Evolutionary conservation across 2,797 vertebrate species (phyloP), one percentile per base, ranked within the genome.

Genomic region (Danio aesculapii): DNA sequence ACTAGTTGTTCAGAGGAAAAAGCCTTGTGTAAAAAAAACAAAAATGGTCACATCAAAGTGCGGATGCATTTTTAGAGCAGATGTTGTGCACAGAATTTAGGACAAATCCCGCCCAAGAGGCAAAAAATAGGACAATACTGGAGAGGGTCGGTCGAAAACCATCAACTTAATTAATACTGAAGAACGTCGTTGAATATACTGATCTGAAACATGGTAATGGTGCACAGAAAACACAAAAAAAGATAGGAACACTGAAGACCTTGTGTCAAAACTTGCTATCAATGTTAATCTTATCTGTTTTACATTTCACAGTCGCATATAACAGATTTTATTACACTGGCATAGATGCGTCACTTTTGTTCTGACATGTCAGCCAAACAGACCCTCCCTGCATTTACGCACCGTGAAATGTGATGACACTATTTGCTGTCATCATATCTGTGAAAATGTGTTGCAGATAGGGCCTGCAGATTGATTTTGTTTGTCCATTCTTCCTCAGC

Each of bases 391-490:
- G n/a, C 52, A 77, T 82, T 71, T 66, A 43, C 44, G 57, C 69
- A 74, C 49, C 8, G 44, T 39, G 53, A 61, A 58, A 74, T 78
- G 17, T 77, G 67, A 87, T 84, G 64, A 81, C 50, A 82, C 50
- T 62, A 69, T 44, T 49, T 64, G 61, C 63, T 50, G 74, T 79
- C 63, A 62, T 79, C 70, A 79, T 83, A 57, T 78, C 77, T 57
- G 46, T 63, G 43, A 63, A 77, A 66, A 76, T 78, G 66, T 82
- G 70, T 72, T 61, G 75, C 69, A 69, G 71, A 86, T 81, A 77
- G 55, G 74, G 77, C 73, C 77, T 72, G 50, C 44, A 55, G 19
- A 61, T 75, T 85, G 83, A 84, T 84, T 83, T 82, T 8, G 17
- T 73, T 77, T 71, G 73, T 77, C 69, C 68, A 55, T 57, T 47